A percentile compares a stretch with the other conserved stretches of the same genome.
phyloP scores from a whole-genome alignment of 2,888 invertebrate species.

The Slavum lentiscoides region DNA sequence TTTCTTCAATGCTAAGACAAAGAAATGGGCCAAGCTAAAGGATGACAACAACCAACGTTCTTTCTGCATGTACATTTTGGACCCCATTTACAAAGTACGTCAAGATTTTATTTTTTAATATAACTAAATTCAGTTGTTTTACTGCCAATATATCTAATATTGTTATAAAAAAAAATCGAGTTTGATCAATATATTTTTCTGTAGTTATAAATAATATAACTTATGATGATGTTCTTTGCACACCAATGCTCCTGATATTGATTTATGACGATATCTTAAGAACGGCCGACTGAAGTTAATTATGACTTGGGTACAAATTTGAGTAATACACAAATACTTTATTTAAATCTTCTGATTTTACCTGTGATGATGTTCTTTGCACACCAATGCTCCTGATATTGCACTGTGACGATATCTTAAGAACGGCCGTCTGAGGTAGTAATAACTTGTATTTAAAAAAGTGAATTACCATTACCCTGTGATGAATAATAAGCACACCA shows the following conservation, averaged over 20 bases:
- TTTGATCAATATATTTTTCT: not conserved
- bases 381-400: not conserved
- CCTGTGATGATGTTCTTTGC: constrained; percentile 33
- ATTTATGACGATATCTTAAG: constrained; percentile 44
- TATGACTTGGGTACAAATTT: not conserved
- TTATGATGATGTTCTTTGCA: constrained; percentile 55
- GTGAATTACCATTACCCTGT: not conserved
- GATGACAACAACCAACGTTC: constrained; percentile 92
- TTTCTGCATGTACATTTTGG: constrained; percentile 98
- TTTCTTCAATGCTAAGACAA: constrained; percentile 95
- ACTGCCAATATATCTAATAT: too few species aligned
- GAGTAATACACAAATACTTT: not conserved
- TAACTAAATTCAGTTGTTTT: not conserved
- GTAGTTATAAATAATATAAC: constrained; percentile 1
- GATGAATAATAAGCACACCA: not conserved
- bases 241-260: constrained; percentile 55
- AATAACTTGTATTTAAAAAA: not conserved
- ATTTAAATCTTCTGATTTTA: not conserved
- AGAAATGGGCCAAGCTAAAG: constrained; percentile 96
- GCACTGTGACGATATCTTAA: constrained; percentile 18
- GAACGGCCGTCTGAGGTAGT: constrained; percentile 30
- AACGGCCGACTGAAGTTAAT: constrained; percentile 52
- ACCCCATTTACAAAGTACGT: constrained; percentile 95
- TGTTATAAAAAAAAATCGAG: too few species aligned
- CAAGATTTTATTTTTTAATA: not conserved